Conservation (phyloP, 2,888 invertebrate species). For the Steinernema hermaphroditum region DNA sequence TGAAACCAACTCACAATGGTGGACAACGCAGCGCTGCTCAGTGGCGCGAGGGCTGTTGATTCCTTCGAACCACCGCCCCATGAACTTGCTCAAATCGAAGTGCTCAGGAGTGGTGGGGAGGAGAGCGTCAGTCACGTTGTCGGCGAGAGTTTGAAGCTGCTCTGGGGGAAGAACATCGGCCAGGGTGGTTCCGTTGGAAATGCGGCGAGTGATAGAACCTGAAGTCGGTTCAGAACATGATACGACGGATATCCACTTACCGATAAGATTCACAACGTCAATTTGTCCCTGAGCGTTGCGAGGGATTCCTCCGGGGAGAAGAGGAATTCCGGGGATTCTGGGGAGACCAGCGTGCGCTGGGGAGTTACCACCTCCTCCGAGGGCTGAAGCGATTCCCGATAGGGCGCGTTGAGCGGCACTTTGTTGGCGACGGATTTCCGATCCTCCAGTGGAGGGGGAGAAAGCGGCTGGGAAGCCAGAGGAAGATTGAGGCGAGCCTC, state of each 20-base stretch:
- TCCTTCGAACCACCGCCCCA: constrained; percentile 67
- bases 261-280: constrained; percentile 65
- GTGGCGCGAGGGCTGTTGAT: constrained; percentile 62
- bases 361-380: constrained; percentile 72
- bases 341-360: constrained; percentile 66
- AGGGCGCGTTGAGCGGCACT: constrained; percentile 61
- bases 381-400: constrained; percentile 77
- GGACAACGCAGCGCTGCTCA: constrained; percentile 66
- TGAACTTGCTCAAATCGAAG: constrained; percentile 65
- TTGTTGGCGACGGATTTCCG: constrained; percentile 63
- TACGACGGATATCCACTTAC: no score
- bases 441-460: constrained; percentile 24
- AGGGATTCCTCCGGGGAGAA: constrained; percentile 65
- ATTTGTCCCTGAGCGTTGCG: constrained; percentile 66
- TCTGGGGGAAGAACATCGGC: constrained; percentile 66
- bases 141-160: constrained; percentile 66
- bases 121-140: constrained; percentile 66
- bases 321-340: constrained; percentile 65
- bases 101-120: constrained; percentile 64
- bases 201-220: constrained; percentile 65
- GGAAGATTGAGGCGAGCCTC: constrained; percentile 40
- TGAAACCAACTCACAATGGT: constrained; percentile 61
- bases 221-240: no score
- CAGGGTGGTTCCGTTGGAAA: constrained; percentile 66
- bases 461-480: constrained; percentile 37